phyloP scores from a whole-genome alignment of 2,113 vertebrate species.

The Labrus mixtus region DNA sequence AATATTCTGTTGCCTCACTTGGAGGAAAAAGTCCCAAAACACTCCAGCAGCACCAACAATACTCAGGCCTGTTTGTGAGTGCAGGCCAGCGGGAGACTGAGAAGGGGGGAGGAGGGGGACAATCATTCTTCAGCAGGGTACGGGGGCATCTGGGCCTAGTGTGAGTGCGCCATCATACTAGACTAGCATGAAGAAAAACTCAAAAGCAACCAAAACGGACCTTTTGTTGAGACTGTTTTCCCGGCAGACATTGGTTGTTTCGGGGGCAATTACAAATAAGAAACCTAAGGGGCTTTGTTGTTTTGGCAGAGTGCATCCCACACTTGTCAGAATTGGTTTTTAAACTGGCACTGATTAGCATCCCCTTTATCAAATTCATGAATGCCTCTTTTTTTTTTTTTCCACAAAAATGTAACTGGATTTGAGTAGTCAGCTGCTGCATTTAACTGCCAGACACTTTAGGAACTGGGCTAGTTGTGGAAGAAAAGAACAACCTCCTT shows the following conservation, averaged over 20 bases:
- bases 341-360: background rate
- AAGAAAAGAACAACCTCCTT: background rate
- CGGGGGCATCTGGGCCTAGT: too few species aligned
- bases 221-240: background rate
- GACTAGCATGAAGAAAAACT: background rate
- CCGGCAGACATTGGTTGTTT: background rate
- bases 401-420: background rate
- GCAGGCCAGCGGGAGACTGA: too few species aligned
- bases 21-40: too few species aligned
- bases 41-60: too few species aligned
- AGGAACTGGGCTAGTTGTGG: background rate
- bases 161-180: too few species aligned
- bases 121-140: too few species aligned
- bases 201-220: background rate
- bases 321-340: slow-evolving; percentile 1
- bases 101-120: too few species aligned
- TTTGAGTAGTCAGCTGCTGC: background rate
- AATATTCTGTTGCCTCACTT: too few species aligned
- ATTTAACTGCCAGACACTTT: background rate
- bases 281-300: background rate
- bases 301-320: background rate
- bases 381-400: background rate
- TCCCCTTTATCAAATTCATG: background rate
- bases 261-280: background rate
- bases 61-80: too few species aligned